A percentile compares a stretch with the other conserved stretches of the same genome.
Conservation (phyloP, 2,113 vertebrate species). For the Ciconia stormi region DNA sequence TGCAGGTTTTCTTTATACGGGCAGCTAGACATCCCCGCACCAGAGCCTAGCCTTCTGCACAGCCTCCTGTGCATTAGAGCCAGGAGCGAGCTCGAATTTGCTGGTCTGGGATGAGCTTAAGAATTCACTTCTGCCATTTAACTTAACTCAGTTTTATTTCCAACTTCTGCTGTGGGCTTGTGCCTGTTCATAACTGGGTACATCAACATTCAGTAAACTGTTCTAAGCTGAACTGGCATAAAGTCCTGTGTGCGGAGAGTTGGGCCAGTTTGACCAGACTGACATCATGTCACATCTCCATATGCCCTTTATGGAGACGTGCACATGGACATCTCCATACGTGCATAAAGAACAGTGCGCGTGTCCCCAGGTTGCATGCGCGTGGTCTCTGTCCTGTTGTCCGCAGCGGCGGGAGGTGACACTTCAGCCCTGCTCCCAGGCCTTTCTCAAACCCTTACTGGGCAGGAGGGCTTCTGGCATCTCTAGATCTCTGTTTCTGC, state of each 20-base stretch:
- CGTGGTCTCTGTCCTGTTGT: not conserved
- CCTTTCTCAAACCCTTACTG: not conserved
- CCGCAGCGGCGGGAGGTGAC: not conserved
- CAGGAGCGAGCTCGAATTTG: not conserved
- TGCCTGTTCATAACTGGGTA: not conserved
- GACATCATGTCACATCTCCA: not conserved
- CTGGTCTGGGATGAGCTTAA: not conserved
- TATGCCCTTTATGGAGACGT: accelerated
- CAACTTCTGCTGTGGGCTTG: not conserved
- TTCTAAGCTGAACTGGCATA: not conserved
- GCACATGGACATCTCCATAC: not conserved
- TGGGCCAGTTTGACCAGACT: not conserved
- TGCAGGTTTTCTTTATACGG: not conserved
- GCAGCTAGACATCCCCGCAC: not conserved
- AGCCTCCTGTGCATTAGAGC: not conserved
- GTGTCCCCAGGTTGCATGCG: accelerated
- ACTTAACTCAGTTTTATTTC: not conserved
- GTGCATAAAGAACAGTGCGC: accelerated
- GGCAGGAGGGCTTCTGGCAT: not conserved
- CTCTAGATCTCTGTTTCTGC: not conserved
- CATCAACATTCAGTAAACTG: not conserved
- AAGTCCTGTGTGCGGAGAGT: not conserved
- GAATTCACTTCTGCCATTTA: not conserved
- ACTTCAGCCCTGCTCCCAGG: not conserved
- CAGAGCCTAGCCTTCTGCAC: not conserved